phyloP scores from a whole-genome alignment of 2,113 vertebrate species.

The Morone chrysops region DNA sequence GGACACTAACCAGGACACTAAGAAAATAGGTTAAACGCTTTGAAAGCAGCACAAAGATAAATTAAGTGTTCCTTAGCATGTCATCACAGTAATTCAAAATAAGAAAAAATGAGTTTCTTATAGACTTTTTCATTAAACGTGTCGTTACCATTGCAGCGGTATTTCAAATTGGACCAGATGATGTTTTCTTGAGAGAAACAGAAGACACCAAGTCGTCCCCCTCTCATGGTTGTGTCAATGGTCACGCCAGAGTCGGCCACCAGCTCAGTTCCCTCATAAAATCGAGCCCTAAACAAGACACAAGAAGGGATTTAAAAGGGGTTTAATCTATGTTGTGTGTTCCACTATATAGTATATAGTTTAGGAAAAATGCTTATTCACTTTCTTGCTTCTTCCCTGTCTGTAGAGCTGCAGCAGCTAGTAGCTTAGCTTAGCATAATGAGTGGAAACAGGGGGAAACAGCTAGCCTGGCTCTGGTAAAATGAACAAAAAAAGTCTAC shows the following conservation, averaged over 20 bases:
- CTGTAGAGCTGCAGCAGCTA: neutral
- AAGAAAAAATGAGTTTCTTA: neutral
- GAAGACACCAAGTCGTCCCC: conserved; percentile 97
- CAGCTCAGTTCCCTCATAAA: conserved; percentile 95
- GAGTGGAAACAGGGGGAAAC: neutral
- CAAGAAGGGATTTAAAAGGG: neutral
- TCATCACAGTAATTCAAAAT: neutral
- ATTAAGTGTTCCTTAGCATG: neutral
- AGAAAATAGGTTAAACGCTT: neutral
- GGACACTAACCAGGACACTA: neutral
- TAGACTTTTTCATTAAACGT: neutral
- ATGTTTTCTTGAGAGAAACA: conserved; percentile 99
- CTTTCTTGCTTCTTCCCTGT: too few species aligned
- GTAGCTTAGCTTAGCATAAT: neutral
- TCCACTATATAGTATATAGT: too few species aligned
- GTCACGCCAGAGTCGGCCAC: conserved; percentile 98
- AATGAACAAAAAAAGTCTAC: too few species aligned
- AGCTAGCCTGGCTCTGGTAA: neutral
- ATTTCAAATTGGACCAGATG: conserved; percentile 99
- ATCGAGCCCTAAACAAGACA: conserved; percentile 87
- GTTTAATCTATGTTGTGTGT: neutral
- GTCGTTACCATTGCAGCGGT: conserved; percentile 95
- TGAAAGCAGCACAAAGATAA: neutral
- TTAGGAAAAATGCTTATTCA: too few species aligned
- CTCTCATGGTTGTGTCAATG: conserved; percentile 98